Base-by-base conservation (phyloP, 2,113 vertebrate genomes). In the Nesogale talazaci region DNA sequence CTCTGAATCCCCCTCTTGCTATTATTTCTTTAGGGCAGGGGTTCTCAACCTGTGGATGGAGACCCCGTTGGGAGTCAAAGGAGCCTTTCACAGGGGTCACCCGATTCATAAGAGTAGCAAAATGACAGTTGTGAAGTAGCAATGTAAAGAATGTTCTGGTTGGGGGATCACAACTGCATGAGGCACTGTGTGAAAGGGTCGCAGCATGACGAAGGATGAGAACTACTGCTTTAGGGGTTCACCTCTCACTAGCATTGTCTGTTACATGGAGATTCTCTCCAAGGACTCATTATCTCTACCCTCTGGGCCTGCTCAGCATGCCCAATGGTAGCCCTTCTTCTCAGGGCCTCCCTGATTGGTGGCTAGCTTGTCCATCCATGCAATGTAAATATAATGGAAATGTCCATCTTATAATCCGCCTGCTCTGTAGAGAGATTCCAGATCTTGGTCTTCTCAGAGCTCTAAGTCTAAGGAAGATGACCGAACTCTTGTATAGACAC, bases 1-100 rank as follows among this genome's bases (percentile, higher is more conserved):
- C 23, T 46, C 67, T 74, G 29, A 91, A 38, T 70, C 88, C 31
- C 11, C 36, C 59, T 84, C 92, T 94, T n/a, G 75, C 57, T 34
- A 23, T 36, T 61, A 63, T 88, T 70, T 29, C 3, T 70, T 3
- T 67, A 20, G 31, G 14, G 46, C 5, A 52, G 46, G 2, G 46
- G 46, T 52, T 52, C 46, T 52, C 46, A 52, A 52, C 46, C 46
- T 52, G 46, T 52, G 46, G 46, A 12, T 52, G 9, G 14, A 52
- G 46, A 52, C 46, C 46, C 46, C 46, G 10, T 52, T 52, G 46
- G 46, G 46, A 12, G 46, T 52, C 46, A 12, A 52, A 52, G 9
- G 46, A 52, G 9, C 46, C 46, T 52, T 52, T 52, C 46, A 52
- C 46, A 11, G 46, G 46, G 46, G 46, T 52, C 9, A 2, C 46